Conservation (phyloP, 2,113 vertebrate species). For the Lathamus discolor region DNA sequence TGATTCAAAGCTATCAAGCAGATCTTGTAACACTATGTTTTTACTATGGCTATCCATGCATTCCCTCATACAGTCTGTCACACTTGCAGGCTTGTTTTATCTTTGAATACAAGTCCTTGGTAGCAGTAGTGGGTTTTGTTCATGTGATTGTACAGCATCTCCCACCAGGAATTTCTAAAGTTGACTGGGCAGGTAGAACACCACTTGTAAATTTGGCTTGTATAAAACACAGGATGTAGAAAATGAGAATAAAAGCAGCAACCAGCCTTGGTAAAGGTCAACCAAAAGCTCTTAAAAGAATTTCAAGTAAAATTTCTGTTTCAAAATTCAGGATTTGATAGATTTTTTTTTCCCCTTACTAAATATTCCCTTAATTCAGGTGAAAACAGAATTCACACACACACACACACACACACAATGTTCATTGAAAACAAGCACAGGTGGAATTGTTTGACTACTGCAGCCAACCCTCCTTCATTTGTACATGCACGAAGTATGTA, state of each 20-base stretch:
- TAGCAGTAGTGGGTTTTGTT: background rate
- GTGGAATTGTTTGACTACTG: background rate
- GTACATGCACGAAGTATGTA: fast-evolving
- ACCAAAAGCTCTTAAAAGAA: background rate
- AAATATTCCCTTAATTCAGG: background rate
- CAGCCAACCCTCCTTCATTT: background rate
- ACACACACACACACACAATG: background rate
- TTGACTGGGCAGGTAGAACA: background rate
- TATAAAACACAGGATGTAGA: background rate
- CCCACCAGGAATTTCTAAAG: background rate
- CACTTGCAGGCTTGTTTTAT: background rate
- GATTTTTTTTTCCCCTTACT: background rate
- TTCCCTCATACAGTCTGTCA: background rate
- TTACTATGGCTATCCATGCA: background rate
- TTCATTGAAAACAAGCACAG: background rate
- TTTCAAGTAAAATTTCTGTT: background rate
- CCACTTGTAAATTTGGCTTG: background rate
- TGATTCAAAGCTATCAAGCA: slow-evolving; percentile 17
- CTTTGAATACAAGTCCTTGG: background rate
- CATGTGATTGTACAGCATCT: background rate
- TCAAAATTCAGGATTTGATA: background rate
- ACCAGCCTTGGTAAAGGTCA: background rate
- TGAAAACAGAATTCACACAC: background rate
- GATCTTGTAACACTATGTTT: background rate
- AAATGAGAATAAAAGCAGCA: background rate